A percentile compares a stretch with the other conserved stretches of the same genome.
These are phyloP conservation scores for Zosterops borbonicus DNA, from an alignment of 2,113 vertebrate species.

Conservation along the genomic window DNA sequence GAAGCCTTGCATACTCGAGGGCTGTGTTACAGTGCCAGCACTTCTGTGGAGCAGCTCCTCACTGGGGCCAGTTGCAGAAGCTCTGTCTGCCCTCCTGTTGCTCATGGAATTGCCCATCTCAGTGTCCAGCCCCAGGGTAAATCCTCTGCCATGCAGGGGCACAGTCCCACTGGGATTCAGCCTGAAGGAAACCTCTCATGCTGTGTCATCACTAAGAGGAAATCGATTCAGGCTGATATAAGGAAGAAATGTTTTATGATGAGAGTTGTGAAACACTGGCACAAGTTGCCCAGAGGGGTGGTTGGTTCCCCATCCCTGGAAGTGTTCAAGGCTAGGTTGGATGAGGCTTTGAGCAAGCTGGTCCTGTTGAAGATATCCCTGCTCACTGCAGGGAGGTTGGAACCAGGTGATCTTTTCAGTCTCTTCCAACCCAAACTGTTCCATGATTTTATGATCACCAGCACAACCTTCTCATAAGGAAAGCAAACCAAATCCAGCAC, in stretches of 20 bases:
- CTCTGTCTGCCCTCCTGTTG: not conserved
- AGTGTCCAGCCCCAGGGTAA: not conserved
- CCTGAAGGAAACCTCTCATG: not conserved
- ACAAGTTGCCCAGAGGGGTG: not conserved
- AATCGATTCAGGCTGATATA: not conserved
- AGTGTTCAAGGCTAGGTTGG: not conserved
- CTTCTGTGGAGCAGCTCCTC: not conserved
- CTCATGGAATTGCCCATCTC: accelerated
- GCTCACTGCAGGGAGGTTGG: not conserved
- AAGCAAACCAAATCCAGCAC: not conserved
- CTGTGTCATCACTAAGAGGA: not conserved
- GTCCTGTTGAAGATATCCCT: not conserved
- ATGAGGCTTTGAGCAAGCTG: not conserved
- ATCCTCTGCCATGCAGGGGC: not conserved
- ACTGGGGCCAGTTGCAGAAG: not conserved
- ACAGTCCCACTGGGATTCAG: not conserved
- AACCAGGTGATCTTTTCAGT: not conserved
- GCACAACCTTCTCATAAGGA: not conserved
- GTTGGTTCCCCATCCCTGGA: not conserved
- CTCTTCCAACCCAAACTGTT: not conserved
- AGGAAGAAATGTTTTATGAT: not conserved
- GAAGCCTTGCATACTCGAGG: not conserved
- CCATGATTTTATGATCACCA: not conserved
- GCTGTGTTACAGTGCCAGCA: accelerated
- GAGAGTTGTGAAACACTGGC: not conserved